Base-by-base conservation (phyloP, 2,797 vertebrate species). In the Platalea minor region DNA sequence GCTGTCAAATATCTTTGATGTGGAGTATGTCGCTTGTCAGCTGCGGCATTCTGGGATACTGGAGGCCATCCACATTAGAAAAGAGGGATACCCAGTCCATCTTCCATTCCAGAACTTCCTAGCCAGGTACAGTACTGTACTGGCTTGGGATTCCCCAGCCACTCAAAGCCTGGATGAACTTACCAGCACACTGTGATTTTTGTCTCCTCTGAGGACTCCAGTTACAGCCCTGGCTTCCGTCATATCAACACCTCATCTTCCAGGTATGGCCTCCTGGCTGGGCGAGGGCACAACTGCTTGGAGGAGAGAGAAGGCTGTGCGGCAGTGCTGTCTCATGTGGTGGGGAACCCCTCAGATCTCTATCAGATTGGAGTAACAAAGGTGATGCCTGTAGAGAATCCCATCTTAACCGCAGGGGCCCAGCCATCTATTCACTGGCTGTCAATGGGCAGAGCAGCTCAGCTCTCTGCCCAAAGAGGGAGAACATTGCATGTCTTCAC, bases 1-100 rank as follows among this genome's bases (percentile, higher is more conserved):
- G 99, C 95, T 98, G 81, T 98, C 98, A 6, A 98, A 98, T 31
- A 81, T 99, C 95, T 99, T 99, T 94, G 98, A 99, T 37, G 92
- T 99, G 75, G 98, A 98, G 56, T 98, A 99, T 11, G 98, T 99
- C 81, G 98, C 95, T 6, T 94, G 97, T 31, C 99, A 99, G 97
- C 97, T 99, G 93, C 98, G 72, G 89, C 98, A 99, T 96, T 98
- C 98, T 3, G 99, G 99, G 74, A 96, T 99, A 54, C 94, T 99
- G 96, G 99, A 99, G 97, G 98, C 98, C 18, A 97, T 99, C 75
- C 97, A 97, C 63, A 97, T 99, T 70, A 97, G 97, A 57, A 98
- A 99, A 57, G 97, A 99, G 75, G 99, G 99, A 45, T 99, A 98
- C 88, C 99, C 99, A 1, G 74, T 99, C 61, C 98, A 98, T 20